phyloP scores from a whole-genome alignment of 2,797 vertebrate genomes.

The Acrossocheilus wenchowensis region DNA sequence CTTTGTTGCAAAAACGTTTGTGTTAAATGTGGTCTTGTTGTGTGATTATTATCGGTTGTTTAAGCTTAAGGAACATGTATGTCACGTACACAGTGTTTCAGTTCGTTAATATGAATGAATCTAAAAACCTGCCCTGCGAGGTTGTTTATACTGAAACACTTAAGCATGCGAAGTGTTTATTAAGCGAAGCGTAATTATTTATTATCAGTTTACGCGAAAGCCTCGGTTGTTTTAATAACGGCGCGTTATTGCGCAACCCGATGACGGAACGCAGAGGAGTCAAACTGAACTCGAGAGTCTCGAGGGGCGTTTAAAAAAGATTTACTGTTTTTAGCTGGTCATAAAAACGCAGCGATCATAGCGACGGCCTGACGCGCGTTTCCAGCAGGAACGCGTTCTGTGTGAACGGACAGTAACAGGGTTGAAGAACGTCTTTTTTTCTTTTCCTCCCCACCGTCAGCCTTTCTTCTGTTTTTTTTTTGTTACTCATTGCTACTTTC shows the following conservation, averaged over 20 bases:
- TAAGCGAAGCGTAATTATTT: not conserved
- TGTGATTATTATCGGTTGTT: not conserved
- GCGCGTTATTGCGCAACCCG: not conserved
- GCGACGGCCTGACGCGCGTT: not conserved
- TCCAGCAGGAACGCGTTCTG: not conserved
- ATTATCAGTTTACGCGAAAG: not conserved
- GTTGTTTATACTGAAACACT: not conserved
- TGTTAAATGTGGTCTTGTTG: not conserved
- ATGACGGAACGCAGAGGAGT: not conserved
- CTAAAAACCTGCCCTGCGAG: not conserved
- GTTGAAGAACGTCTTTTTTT: too few relatives aligned
- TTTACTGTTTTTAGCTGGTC: too few relatives aligned
- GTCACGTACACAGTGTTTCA: not conserved
- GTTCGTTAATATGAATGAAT: not conserved
- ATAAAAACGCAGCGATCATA: not conserved
- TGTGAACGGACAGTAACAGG: not conserved
- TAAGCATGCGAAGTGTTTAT: not conserved
- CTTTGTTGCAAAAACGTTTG: not conserved
- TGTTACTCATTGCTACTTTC: not conserved
- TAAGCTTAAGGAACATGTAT: not conserved
- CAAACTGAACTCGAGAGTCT: not conserved
- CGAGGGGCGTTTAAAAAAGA: not conserved
- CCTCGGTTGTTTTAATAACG: not conserved
- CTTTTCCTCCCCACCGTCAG: too few relatives aligned
- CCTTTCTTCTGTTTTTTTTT: not conserved